Evolutionary conservation across 2,888 invertebrate genomes (phyloP).

Genomic region (Petrolisthes manimaculis): DNA sequence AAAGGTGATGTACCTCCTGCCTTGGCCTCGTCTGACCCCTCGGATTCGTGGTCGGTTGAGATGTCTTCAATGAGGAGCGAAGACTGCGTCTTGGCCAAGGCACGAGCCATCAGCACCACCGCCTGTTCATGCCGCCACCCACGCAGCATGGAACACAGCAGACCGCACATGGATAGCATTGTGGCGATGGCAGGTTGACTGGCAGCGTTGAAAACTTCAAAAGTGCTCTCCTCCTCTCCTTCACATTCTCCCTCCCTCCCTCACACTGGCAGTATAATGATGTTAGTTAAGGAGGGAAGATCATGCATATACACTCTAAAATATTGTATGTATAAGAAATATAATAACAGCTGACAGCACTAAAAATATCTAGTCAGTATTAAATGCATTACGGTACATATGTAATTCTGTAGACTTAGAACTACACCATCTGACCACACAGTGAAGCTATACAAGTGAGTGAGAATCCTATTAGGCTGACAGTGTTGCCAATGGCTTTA

Average conservation of each 20-base stretch:
- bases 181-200: neutral
- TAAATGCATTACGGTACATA: neutral
- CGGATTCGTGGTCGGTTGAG: neutral
- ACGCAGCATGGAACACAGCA: constrained; percentile 61
- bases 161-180: constrained; percentile 64
- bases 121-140: constrained; percentile 64
- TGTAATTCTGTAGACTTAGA: neutral
- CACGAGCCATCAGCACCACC: constrained; percentile 56
- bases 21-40: constrained; percentile 6
- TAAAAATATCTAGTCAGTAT: too few relatives aligned
- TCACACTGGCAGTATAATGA: neutral
- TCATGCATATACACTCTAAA: too few relatives aligned
- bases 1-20: constrained; percentile 40
- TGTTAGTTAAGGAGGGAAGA: neutral
- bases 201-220: neutral
- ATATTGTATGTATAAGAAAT: too few relatives aligned
- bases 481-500: too few relatives aligned
- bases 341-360: too few relatives aligned
- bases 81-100: constrained; percentile 52
- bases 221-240: neutral
- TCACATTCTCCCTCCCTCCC: constrained; percentile 7
- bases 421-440: too few relatives aligned
- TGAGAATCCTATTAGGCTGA: too few relatives aligned
- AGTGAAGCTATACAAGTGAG: too few relatives aligned
- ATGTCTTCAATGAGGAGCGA: constrained; percentile 56